Conservation (phyloP, 2,888 invertebrate genomes). For the Watsonalla binaria region DNA sequence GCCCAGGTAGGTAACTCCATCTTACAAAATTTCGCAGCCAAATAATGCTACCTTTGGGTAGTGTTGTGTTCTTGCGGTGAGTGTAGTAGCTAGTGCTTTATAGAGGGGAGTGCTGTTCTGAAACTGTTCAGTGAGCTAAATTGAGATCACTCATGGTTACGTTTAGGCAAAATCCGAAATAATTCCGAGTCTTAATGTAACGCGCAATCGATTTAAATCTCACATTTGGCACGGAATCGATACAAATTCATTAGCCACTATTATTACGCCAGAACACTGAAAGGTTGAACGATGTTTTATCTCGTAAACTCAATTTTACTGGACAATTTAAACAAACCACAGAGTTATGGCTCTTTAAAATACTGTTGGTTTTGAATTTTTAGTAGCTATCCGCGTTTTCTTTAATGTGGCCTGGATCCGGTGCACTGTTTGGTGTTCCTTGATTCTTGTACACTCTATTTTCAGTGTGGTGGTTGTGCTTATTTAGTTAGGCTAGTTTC, state of each 20-base stretch:
- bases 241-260: neutral
- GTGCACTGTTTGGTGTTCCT: neutral
- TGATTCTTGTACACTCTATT: neutral
- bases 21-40: too few relatives aligned
- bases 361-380: constrained; percentile 2
- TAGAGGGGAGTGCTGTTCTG: too few relatives aligned
- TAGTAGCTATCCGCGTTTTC: constrained; percentile 3
- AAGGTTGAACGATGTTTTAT: neutral
- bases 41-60: too few relatives aligned
- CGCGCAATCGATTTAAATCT: neutral
- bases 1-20: too few relatives aligned
- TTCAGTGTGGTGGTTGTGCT: too few relatives aligned
- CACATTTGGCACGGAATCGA: constrained; percentile 4
- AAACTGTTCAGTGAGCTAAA: too few relatives aligned
- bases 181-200: neutral
- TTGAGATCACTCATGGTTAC: too few relatives aligned
- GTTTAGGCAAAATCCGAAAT: too few relatives aligned
- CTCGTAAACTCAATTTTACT: neutral
- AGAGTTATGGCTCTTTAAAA: constrained; percentile 8
- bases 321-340: constrained; percentile 4
- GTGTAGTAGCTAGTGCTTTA: too few relatives aligned
- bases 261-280: neutral
- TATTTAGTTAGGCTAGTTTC: too few relatives aligned
- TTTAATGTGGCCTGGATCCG: constrained; percentile 9
- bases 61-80: too few relatives aligned